Percentiles rank a stretch among this genome's conserved stretches.
Conservation (phyloP, 1,140 invertebrate genomes). For the Psix sp. region DNA sequence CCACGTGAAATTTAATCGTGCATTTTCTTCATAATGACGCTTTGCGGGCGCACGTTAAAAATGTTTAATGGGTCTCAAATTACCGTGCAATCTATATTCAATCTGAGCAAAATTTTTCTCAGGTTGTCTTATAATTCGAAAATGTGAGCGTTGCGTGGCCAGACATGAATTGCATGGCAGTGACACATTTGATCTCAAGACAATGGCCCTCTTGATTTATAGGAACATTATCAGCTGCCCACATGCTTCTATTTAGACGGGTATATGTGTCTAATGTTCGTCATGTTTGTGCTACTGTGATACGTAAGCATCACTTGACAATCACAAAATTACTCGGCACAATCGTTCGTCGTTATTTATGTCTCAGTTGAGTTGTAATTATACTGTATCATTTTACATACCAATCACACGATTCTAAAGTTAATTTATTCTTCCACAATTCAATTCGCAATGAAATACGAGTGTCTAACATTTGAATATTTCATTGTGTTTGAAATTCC, state of each 20-base stretch:
- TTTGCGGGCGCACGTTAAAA: constrained; percentile 14
- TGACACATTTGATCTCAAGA: constrained; percentile 53
- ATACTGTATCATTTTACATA: constrained; percentile 42
- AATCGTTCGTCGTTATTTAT: constrained; percentile 53
- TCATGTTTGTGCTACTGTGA: constrained; percentile 51
- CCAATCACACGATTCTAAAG: constrained; percentile 24
- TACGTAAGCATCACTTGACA: constrained; percentile 57
- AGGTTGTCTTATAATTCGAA: constrained; percentile 44
- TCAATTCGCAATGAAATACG: too few species aligned
- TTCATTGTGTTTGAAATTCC: too few species aligned
- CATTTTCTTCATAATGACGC: constrained; percentile 37
- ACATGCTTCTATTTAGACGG: constrained; percentile 36
- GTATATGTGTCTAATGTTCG: constrained; percentile 49
- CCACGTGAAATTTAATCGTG: constrained; percentile 36
- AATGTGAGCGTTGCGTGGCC: constrained; percentile 47
- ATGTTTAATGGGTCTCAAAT: constrained; percentile 40
- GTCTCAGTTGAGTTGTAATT: constrained; percentile 29
- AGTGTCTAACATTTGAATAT: too few species aligned
- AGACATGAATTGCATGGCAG: constrained; percentile 40
- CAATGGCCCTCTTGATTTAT: constrained; percentile 58
- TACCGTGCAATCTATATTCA: constrained; percentile 46
- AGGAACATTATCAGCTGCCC: constrained; percentile 55
- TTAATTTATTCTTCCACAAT: constrained; percentile 5
- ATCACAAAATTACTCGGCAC: constrained; percentile 54
- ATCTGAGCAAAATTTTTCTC: constrained; percentile 43